These are phyloP conservation scores for Ochotona curzoniae DNA, from an alignment of 2,113 vertebrate genomes.

Conservation along the genomic window DNA sequence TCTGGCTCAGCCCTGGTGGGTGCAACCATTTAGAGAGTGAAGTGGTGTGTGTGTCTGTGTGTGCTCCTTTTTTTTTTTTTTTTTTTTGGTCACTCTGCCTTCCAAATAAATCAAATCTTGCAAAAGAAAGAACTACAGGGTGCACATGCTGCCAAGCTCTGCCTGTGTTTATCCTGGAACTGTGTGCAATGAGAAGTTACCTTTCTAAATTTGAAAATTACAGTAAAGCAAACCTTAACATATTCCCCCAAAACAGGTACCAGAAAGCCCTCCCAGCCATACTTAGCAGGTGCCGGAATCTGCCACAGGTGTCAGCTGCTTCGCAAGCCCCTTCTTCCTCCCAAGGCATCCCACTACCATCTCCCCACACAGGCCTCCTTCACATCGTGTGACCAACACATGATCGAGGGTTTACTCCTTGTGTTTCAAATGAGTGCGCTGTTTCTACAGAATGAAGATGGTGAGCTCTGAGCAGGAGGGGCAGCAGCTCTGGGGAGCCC, in stretches of 20 bases:
- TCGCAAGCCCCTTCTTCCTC: too few relatives aligned
- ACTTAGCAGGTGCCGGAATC: neutral
- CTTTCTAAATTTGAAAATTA: neutral
- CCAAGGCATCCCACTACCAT: neutral
- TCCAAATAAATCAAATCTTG: too few relatives aligned
- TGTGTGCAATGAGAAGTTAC: neutral
- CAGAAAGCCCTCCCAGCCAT: neutral
- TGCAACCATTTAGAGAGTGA: too few relatives aligned
- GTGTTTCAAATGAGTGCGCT: neutral
- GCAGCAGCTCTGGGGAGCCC: neutral
- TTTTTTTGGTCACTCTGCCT: too few relatives aligned
- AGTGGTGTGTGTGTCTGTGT: too few relatives aligned
- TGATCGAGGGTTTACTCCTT: neutral
- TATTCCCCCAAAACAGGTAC: neutral
- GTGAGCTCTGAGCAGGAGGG: neutral
- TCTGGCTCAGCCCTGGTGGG: too few relatives aligned
- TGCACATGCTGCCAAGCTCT: too few relatives aligned
- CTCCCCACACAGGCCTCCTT: rapidly evolving
- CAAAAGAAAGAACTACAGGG: too few relatives aligned
- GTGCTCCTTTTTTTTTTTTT: too few relatives aligned
- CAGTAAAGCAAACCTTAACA: neutral
- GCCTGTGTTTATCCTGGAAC: neutral
- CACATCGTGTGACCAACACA: too few relatives aligned
- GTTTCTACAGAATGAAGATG: neutral
- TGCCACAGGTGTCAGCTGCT: too few relatives aligned